Conservation (phyloP, 2,888 invertebrate genomes). For the Cryptocephalus moraei region DNA sequence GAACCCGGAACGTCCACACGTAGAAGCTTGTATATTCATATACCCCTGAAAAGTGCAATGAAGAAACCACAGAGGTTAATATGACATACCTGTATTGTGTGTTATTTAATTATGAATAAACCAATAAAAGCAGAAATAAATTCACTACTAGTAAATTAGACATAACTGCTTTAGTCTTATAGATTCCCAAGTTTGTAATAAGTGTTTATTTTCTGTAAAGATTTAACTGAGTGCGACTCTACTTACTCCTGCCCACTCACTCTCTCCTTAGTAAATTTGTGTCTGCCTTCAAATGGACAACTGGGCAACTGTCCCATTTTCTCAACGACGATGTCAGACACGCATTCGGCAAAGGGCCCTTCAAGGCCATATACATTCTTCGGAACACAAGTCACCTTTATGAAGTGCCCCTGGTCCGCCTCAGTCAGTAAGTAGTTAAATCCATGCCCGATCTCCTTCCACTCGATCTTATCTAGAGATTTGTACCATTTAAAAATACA, state of each 20-base stretch:
- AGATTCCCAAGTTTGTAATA: no score
- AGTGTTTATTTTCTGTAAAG: no score
- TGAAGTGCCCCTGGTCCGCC: conserved; percentile 53
- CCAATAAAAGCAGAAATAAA: no score
- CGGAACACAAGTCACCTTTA: conserved; percentile 53
- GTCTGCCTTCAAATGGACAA: conserved; percentile 75
- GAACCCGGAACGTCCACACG: no score
- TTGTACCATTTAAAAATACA: conserved; percentile 62
- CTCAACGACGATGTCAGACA: conserved; percentile 50
- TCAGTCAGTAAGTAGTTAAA: conserved; percentile 48
- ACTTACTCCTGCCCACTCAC: conserved; percentile 49
- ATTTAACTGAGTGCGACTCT: no score
- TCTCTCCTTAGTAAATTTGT: conserved; percentile 53
- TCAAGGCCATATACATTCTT: conserved; percentile 36
- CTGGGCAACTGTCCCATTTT: conserved; percentile 31
- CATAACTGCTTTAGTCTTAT: no score
- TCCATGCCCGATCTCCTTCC: conserved; percentile 49
- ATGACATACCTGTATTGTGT: no score
- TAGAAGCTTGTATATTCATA: no score
- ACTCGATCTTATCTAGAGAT: conserved; percentile 40
- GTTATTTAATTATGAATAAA: no score
- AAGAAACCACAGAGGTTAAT: no score
- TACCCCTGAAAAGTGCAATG: no score
- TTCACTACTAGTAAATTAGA: no score
- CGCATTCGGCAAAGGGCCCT: conserved; percentile 53